Evolutionary conservation across 2,113 vertebrate species (phyloP), one percentile per base, ranked within the genome.

Genomic region (Coregonus clupeaformis): DNA sequence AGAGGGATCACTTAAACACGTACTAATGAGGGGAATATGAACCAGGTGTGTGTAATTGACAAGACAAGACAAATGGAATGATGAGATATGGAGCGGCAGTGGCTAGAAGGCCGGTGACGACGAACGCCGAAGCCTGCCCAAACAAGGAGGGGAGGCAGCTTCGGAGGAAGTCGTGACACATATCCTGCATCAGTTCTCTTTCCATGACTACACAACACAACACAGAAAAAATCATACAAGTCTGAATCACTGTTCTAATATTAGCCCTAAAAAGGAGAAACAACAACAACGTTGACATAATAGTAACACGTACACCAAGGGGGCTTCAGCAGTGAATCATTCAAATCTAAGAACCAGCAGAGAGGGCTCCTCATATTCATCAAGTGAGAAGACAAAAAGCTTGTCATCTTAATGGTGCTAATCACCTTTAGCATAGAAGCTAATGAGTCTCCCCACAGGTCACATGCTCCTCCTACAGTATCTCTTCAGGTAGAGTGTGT

Each of bases 371-470:
- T 66, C 71, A 76, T 20, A 24, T 67, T 49, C 71, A 65, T 69
- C 65, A 66, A 52, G 72, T 83, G 68, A 75, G 72, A 77, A 76
- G 83, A 59, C 74, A 2, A 63, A 68, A 85, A 73, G 86, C 81
- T 89, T 87, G 80, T 85, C 78, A 79, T 84, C 70, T 71, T 89
- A 82, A 90, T 79, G 82, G 81, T 18, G 24, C 80, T 80, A 85
- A 86, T 91, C 82, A 78, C 82, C 78, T 78, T 87, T 87, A 89
- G 85, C 86, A 73, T 47, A 71, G 78, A 77, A 86, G 84, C 76
- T 89, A 86, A 91, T 88, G 80, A 85, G 82, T 59, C 18, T 77
- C 76, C 81, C 87, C 1, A 45, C 7, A 29, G 86, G 88, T 89
- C 81, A 82, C 76, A 64, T 74, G n/a, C 75, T 75, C 63, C 79